Base-by-base conservation (phyloP, 2,888 invertebrate genomes). In the Abrostola tripartita region DNA sequence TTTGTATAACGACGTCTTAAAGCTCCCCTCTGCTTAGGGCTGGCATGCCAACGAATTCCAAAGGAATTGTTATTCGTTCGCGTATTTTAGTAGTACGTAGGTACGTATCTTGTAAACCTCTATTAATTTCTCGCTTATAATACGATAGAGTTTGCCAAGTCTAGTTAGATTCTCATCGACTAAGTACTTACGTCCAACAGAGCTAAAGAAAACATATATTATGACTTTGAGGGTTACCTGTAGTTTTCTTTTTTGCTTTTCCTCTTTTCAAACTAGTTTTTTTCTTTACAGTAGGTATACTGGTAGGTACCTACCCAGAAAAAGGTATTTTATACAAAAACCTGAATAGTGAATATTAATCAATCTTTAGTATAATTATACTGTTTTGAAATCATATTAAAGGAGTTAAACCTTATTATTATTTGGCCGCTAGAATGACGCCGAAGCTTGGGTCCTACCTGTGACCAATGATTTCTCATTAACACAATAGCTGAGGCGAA, bases 1-100 rank as follows among this genome's bases (percentile, higher is more conserved):
- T 74, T 72, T 52, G 54, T 47, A 37, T 64, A 69, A 49, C 70
- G 52, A 65, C 10, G 64, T 64, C 35, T 61, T 51, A 51, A 37
- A 35, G 37, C 56, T 6, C 58, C 79, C 67, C 61, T 62, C 62
- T 37, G 14, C 42, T 63, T 42, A 36, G 12, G 41, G 6, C 9
- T 61, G 65, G 72, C 61, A 78, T 73, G 82, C 70, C 71, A 57
- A 65, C 51, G 52, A 72, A 78, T 79, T 73, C 69, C 69, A 24
- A 12, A 52, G 36, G 55, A 68, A 70, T 69, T 68, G 59, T 60
- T 73, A 76, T 71, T 76, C 71, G 61, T 68, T 74, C 55, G 57
- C 47, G 36, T 56, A 54, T 58, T 52, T 54, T 69, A 38, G 44
- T 65, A 67, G 41, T 40, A 14, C 11, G 1, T 10, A 37, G 6